Conservation (phyloP, 2,888 invertebrate genomes). For the Calliphora vomitoria region DNA sequence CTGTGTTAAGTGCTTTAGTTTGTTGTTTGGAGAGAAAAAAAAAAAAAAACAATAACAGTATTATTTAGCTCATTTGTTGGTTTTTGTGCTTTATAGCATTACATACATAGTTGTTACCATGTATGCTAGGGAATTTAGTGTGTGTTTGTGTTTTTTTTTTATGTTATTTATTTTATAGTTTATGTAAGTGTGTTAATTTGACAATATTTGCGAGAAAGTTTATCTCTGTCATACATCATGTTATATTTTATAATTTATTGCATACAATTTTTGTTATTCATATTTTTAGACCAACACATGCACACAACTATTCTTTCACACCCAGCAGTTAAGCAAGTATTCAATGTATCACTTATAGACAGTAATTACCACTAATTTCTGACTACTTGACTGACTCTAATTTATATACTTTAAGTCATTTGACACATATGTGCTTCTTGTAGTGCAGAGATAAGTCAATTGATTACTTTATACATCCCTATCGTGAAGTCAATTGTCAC, state of each 20-base stretch:
- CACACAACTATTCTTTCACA: constrained; percentile 1
- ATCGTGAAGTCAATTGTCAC: too few species aligned
- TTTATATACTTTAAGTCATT: too few species aligned
- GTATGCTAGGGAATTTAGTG: neutral
- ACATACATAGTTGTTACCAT: constrained; percentile 1
- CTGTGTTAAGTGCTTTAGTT: neutral
- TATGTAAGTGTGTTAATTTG: constrained; percentile 70
- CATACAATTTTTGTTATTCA: constrained; percentile 55
- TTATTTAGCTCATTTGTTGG: constrained; percentile 39
- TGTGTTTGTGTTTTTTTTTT: constrained; percentile 20
- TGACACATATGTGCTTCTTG: too few species aligned
- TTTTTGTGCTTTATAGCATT: constrained; percentile 35
- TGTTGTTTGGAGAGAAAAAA: neutral
- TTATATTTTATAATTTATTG: constrained; percentile 67
- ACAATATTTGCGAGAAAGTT: constrained; percentile 71
- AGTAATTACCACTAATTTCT: too few species aligned
- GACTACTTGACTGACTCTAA: too few species aligned
- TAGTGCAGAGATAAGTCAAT: too few species aligned
- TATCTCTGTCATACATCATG: constrained; percentile 65
- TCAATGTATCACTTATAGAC: too few species aligned
- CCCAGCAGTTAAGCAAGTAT: too few species aligned
- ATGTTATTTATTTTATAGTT: constrained; percentile 9
- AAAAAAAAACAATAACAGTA: too few species aligned
- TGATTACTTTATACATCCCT: too few species aligned
- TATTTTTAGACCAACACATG: constrained; percentile 5